Conservation (phyloP, 1,140 invertebrate species). For the Tetramorium simillimum region DNA sequence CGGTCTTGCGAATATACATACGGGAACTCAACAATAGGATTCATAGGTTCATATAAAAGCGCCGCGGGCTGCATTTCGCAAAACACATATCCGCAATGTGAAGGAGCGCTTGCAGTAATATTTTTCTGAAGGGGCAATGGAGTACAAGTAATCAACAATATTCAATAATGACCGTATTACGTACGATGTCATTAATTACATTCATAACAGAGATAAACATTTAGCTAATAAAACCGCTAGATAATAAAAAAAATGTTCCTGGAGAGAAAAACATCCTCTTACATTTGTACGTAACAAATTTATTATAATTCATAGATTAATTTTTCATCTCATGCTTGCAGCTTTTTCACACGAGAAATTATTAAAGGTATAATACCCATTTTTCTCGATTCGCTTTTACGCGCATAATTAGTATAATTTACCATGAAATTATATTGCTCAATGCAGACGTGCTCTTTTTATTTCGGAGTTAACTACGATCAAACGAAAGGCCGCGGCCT, state of each 20-base stretch:
- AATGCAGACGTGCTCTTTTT: not conserved
- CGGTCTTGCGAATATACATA: not conserved
- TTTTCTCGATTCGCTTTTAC: not conserved
- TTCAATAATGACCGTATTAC: not conserved
- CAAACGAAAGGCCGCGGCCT: conserved; percentile 11
- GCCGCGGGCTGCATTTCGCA: conserved; percentile 17
- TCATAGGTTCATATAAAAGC: conserved; percentile 32
- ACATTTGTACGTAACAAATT: too few relatives aligned
- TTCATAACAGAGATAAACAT: not conserved
- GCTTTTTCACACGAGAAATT: not conserved
- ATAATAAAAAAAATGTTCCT: not conserved
- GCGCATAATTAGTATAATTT: conserved; percentile 28
- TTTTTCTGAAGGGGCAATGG: not conserved
- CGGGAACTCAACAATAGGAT: conserved; percentile 34
- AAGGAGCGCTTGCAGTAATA: not conserved
- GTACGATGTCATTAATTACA: not conserved
- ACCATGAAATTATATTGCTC: conserved; percentile 30
- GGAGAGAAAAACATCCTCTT: not conserved
- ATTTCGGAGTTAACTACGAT: conserved; percentile 35
- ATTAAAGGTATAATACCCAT: not conserved
- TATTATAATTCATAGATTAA: not conserved
- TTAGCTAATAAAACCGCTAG: not conserved
- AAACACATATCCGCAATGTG: not conserved
- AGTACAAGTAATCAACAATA: conserved; percentile 3
- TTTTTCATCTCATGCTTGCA: not conserved